Percentiles rank a stretch among this genome's conserved stretches.
These are phyloP conservation scores for Apteryx owenii DNA, from an alignment of 2,113 vertebrate genomes.

Conservation along the genomic window DNA sequence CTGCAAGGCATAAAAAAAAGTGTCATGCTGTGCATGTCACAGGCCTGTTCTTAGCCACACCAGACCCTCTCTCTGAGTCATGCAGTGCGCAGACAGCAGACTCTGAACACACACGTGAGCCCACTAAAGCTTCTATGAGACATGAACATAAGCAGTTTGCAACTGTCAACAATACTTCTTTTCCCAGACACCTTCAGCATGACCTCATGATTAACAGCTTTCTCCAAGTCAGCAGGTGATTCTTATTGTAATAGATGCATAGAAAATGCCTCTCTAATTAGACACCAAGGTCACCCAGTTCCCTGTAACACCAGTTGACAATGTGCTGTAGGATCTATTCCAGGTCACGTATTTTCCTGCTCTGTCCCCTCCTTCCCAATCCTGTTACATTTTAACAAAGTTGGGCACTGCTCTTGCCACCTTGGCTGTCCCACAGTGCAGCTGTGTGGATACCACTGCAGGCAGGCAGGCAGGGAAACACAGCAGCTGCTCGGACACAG, in stretches of 20 bases:
- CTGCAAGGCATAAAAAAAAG: background rate
- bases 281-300: accelerated
- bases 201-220: background rate
- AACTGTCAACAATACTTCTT: constrained; percentile 8
- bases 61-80: constrained; percentile 12
- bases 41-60: background rate
- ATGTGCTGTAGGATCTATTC: accelerated
- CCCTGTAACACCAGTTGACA: background rate
- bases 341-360: background rate
- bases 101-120: background rate
- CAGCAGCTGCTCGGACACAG: constrained; percentile 27
- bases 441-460: background rate
- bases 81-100: background rate
- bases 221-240: background rate
- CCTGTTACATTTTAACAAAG: constrained; percentile 54
- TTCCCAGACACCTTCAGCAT: constrained; percentile 3
- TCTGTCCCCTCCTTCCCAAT: background rate
- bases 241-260: background rate
- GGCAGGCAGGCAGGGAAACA: constrained; percentile 25
- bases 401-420: background rate
- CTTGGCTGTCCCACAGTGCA: background rate
- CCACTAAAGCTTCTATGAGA: constrained; percentile 19
- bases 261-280: background rate
- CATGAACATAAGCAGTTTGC: background rate
- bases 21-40: background rate